These are phyloP conservation scores for Ahaetulla prasina DNA, from an alignment of 2,113 vertebrate genomes.

Conservation along the genomic window DNA sequence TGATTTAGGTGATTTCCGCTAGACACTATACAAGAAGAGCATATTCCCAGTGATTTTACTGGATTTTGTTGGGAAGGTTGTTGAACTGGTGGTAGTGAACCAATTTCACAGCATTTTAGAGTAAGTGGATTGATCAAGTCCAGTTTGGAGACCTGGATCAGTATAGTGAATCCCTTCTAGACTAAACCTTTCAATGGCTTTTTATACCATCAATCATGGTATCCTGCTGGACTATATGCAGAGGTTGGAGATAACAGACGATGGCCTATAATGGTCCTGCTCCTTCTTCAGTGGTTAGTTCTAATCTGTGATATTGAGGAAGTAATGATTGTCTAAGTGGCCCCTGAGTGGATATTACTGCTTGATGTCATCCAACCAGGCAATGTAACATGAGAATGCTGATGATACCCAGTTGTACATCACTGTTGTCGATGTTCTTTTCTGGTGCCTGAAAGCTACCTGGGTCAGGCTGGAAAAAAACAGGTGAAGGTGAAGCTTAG, in stretches of 20 bases:
- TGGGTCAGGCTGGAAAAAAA: neutral
- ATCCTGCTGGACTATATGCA: neutral
- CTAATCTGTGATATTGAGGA: neutral
- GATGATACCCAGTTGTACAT: neutral
- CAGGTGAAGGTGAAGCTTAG: neutral
- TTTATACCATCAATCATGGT: neutral
- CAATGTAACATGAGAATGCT: neutral
- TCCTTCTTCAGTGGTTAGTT: neutral
- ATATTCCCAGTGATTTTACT: neutral
- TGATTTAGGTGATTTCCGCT: neutral
- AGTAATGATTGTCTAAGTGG: neutral
- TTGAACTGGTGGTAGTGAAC: neutral
- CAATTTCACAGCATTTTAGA: neutral
- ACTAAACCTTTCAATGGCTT: neutral
- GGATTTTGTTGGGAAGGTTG: neutral
- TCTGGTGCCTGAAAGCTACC: neutral
- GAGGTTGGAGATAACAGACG: neutral
- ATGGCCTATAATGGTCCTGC: neutral
- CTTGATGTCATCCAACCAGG: neutral
- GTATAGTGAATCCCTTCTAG: neutral
- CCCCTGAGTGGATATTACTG: neutral
- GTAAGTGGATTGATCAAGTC: neutral
- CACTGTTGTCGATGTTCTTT: neutral
- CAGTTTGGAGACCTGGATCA: neutral
- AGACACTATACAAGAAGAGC: neutral